These are phyloP conservation scores for Noctuana brunneofusca DNA, from an alignment of 2,888 invertebrate genomes.

Conservation along the genomic window DNA sequence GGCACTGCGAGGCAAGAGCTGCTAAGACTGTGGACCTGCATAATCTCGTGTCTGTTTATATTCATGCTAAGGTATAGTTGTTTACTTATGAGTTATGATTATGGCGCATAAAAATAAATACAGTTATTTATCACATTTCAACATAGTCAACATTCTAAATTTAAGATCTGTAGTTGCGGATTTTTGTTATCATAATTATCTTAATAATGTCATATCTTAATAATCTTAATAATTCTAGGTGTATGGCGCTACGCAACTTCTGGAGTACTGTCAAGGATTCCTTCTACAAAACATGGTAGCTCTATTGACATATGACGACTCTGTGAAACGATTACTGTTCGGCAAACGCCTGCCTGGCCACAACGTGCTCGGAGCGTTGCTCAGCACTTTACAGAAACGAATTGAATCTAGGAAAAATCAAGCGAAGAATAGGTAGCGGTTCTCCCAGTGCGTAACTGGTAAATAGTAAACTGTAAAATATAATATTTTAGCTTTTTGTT, in stretches of 20 bases:
- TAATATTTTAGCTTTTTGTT: not conserved
- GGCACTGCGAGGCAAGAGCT: conserved; percentile 93
- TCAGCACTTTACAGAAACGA: conserved; percentile 90
- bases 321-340: conserved; percentile 92
- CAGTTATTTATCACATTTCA: no score
- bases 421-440: conserved; percentile 69
- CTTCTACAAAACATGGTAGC: conserved; percentile 97
- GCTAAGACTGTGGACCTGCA: conserved; percentile 92
- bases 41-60: conserved; percentile 95
- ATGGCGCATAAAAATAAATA: no score
- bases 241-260: conserved; percentile 91
- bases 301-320: conserved; percentile 94
- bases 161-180: no score
- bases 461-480: not conserved
- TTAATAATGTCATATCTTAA: no score
- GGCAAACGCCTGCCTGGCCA: conserved; percentile 95
- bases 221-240: conserved; percentile 87
- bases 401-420: conserved; percentile 86
- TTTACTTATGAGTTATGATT: no score
- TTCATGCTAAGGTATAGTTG: conserved; percentile 92
- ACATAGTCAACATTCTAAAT: no score
- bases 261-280: conserved; percentile 96
- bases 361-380: conserved; percentile 92
- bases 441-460: conserved; percentile 5
- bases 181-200: no score